These are phyloP conservation scores for Patella depressa DNA, from an alignment of 2,888 invertebrate species.

Conservation along the genomic window DNA sequence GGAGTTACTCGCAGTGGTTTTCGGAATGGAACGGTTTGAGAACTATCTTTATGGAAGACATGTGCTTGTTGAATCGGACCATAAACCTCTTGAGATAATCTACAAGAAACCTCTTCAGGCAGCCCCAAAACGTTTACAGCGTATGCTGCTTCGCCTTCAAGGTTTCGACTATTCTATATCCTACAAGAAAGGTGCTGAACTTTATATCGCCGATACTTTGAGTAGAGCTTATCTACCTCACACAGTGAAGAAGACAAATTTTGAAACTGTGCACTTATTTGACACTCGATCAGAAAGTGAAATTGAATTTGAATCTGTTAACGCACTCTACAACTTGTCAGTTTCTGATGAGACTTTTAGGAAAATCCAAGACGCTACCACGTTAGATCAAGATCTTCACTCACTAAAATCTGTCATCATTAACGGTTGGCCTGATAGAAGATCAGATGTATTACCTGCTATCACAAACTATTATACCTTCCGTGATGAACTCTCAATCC, in stretches of 20 bases:
- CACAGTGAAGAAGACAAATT: conserved; percentile 8
- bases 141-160: conserved; percentile 27
- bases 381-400: background rate
- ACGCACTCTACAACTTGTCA: too few relatives aligned
- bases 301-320: too few relatives aligned
- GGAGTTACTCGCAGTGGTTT: conserved; percentile 23
- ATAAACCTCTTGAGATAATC: conserved; percentile 32
- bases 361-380: background rate
- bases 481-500: conserved; percentile 14
- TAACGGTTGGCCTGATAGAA: conserved; percentile 16
- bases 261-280: conserved; percentile 12
- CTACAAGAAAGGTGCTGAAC: conserved; percentile 29
- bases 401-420: background rate
- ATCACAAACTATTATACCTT: conserved; percentile 4
- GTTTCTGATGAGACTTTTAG: too few relatives aligned
- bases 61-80: conserved; percentile 31
- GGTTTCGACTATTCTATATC: conserved; percentile 27
- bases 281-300: too few relatives aligned
- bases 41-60: conserved; percentile 25
- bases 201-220: conserved; percentile 30
- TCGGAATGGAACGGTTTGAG: conserved; percentile 24
- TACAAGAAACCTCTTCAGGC: conserved; percentile 21
- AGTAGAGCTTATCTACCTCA: conserved; percentile 18
- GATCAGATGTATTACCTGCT: background rate
- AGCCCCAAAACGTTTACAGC: conserved; percentile 21